phyloP scores from a whole-genome alignment of 2,797 vertebrate species.

The Macroramphosus scolopax region DNA sequence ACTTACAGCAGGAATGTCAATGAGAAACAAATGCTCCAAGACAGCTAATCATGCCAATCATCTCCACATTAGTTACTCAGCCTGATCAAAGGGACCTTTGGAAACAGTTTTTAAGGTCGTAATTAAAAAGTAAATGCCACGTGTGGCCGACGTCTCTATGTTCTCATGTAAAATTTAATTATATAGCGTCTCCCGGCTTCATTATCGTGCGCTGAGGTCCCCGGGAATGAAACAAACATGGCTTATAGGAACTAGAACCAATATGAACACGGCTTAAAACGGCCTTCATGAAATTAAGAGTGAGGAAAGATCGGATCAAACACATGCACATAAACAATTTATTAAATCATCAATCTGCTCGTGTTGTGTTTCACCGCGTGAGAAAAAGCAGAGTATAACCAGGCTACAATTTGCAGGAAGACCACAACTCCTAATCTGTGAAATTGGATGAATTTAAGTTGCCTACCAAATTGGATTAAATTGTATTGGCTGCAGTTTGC shows the following conservation, averaged over 20 bases:
- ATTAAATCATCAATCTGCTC: background rate
- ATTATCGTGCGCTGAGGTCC: constrained; percentile 32
- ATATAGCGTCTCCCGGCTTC: constrained; percentile 46
- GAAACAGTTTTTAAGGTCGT: constrained; percentile 39
- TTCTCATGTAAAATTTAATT: constrained; percentile 57
- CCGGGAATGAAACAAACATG: constrained; percentile 29
- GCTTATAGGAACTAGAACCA: constrained; percentile 15
- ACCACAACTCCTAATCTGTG: constrained; percentile 74
- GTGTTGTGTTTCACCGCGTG: constrained; percentile 18
- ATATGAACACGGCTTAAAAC: constrained; percentile 17
- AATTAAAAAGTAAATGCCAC: constrained; percentile 61
- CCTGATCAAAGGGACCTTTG: constrained; percentile 49
- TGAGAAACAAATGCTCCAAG: constrained; percentile 13
- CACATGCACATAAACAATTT: background rate
- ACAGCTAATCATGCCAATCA: constrained; percentile 40
- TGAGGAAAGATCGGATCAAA: constrained; percentile 9
- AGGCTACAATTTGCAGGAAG: constrained; percentile 35
- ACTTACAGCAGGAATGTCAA: constrained; percentile 17
- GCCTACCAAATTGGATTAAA: constrained; percentile 77
- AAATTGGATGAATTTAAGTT: constrained; percentile 79
- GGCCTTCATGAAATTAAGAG: too few relatives aligned
- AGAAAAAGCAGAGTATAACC: constrained; percentile 34
- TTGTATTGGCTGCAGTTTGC: constrained; percentile 66
- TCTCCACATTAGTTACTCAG: constrained; percentile 15
- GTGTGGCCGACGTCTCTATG: constrained; percentile 30